Evolutionary conservation across 64 coral and sea anemone genomes (phyloP).

Genomic region (Trachythela sp.): DNA sequence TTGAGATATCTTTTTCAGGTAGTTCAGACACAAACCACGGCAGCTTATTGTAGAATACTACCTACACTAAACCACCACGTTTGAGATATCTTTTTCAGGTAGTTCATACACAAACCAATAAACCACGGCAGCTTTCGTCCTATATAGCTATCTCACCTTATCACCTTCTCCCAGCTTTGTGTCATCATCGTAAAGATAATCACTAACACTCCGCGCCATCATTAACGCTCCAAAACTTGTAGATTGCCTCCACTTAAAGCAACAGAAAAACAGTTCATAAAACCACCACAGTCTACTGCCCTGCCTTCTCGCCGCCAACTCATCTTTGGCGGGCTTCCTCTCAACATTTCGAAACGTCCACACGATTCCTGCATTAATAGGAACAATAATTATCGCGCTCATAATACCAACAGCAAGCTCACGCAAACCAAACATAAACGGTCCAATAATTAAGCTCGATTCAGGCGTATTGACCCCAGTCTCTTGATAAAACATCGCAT

Average conservation of each 20-base stretch:
- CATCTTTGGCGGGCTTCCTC: not conserved
- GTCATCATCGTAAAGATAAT: too few species aligned
- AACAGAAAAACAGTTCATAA: not conserved
- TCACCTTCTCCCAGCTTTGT: too few species aligned
- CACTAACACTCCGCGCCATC: too few species aligned
- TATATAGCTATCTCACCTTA: too few species aligned
- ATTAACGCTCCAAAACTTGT: too few species aligned
- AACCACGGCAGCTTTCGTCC: too few species aligned
- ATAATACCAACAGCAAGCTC: not conserved
- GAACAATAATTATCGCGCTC: not conserved
- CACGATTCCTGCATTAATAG: not conserved
- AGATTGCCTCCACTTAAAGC: not conserved
- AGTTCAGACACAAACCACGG: too few species aligned
- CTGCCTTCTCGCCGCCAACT: not conserved
- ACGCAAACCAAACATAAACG: not conserved
- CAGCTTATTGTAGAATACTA: too few species aligned
- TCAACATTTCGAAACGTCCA: not conserved
- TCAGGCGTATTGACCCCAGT: not conserved
- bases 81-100: too few species aligned
- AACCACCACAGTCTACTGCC: not conserved
- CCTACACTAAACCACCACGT: too few species aligned
- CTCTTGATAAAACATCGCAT: conserved; percentile 46
- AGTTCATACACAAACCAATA: too few species aligned
- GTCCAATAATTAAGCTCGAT: not conserved
- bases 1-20: too few species aligned